Conservation (phyloP, 53 echinoderm and acorn worm genomes). For the Temnopleurus reevesii region DNA sequence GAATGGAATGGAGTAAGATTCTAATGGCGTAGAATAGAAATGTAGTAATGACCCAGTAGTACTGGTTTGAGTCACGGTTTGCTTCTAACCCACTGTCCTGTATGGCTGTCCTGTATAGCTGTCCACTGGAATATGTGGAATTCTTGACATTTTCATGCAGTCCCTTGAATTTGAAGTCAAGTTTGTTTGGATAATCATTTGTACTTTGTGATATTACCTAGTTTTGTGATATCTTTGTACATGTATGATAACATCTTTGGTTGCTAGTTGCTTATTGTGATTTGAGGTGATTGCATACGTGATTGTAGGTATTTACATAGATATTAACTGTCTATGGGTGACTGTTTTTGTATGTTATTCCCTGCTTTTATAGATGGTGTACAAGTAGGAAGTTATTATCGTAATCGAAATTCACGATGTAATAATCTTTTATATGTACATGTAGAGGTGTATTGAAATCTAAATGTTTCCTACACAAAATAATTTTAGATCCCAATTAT, state of each 20-base stretch:
- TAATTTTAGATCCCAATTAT: too few relatives aligned
- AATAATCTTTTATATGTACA: too few relatives aligned
- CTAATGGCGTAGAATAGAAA: conserved; percentile 16
- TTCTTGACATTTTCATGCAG: conserved; percentile 1
- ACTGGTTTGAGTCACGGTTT: not conserved
- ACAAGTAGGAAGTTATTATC: too few relatives aligned
- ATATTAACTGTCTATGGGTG: too few relatives aligned
- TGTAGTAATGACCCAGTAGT: conserved; percentile 18
- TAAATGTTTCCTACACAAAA: too few relatives aligned
- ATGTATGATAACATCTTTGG: too few relatives aligned
- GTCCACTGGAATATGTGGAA: not conserved
- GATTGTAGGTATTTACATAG: too few relatives aligned
- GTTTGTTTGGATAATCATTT: not conserved
- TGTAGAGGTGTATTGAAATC: too few relatives aligned
- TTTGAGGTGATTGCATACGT: not conserved
- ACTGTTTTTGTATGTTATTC: not conserved
- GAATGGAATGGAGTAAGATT: conserved; percentile 55
- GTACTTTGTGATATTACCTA: not conserved
- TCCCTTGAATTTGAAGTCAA: not conserved
- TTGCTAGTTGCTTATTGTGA: not conserved
- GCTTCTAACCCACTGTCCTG: not conserved
- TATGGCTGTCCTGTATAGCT: too few relatives aligned
- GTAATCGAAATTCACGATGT: too few relatives aligned
- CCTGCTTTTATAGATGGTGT: too few relatives aligned
- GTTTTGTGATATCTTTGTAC: not conserved